A percentile compares a stretch with the other conserved stretches of the same genome.
These are phyloP conservation scores for Pedetes capensis DNA, from an alignment of 2,113 vertebrate genomes.

Conservation along the genomic window DNA sequence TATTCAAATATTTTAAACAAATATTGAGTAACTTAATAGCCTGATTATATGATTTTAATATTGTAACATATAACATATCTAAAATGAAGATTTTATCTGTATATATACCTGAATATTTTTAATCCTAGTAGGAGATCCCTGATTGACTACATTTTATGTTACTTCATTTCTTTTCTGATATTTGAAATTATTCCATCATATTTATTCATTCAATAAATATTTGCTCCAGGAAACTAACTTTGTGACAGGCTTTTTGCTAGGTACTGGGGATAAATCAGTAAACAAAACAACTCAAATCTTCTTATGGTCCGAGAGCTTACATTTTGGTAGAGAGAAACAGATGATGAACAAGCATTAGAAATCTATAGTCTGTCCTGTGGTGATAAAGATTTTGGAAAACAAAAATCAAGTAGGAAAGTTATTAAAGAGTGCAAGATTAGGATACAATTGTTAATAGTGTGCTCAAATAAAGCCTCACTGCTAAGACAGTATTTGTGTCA, in stretches of 20 bases:
- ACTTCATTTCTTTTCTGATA: not conserved
- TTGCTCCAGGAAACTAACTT: not conserved
- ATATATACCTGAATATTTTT: not conserved
- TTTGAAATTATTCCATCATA: not conserved
- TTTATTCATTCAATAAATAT: conserved; percentile 17
- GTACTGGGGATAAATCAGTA: not conserved
- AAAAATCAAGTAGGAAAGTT: not conserved
- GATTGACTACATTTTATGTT: not conserved
- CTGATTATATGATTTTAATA: not conserved
- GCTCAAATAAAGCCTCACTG: not conserved
- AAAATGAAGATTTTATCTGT: not conserved
- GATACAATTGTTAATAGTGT: not conserved
- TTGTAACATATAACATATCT: not conserved
- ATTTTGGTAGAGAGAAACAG: not conserved
- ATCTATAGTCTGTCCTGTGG: not conserved
- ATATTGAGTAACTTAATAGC: not conserved
- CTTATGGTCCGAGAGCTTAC: not conserved
- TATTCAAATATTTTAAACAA: not conserved
- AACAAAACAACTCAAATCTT: conserved; percentile 1
- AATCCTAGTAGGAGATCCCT: not conserved
- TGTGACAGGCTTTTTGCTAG: not conserved
- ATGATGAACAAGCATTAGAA: not conserved
- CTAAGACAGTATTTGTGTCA: not conserved
- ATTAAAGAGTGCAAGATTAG: not conserved
- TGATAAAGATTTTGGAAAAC: not conserved